Evolutionary conservation across 2,113 vertebrate genomes (phyloP).

Genomic region (Campylomormyrus numenius): DNA sequence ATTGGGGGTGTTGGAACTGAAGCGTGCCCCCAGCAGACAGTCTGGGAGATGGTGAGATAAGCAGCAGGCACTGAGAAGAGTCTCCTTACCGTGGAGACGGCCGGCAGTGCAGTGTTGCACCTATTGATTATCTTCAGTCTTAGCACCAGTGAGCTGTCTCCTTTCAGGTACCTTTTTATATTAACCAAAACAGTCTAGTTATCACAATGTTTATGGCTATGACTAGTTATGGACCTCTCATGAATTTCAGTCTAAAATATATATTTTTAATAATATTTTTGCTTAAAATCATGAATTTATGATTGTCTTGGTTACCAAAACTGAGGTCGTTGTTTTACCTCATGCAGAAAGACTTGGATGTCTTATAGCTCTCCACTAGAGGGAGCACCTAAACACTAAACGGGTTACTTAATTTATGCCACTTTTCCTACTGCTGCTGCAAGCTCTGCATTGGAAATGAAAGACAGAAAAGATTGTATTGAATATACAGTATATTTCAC

Average conservation of each 20-base stretch:
- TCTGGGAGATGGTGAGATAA: neutral
- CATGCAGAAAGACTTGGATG: neutral
- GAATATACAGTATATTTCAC: neutral
- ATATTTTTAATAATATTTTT: neutral
- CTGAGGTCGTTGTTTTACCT: neutral
- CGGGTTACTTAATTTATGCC: neutral
- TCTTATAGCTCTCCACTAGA: slow-evolving; percentile 4
- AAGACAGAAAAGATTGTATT: neutral
- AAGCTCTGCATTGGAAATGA: neutral
- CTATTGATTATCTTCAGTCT: neutral
- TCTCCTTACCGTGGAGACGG: neutral
- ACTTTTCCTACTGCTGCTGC: neutral
- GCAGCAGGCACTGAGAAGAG: neutral
- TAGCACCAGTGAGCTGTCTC: neutral
- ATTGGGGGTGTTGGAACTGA: slow-evolving; percentile 2
- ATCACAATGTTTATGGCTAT: neutral
- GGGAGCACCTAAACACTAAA: neutral
- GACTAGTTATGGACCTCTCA: neutral
- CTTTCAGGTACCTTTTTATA: neutral
- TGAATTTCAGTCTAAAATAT: neutral
- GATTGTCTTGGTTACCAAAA: neutral
- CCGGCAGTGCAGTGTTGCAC: neutral
- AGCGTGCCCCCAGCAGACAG: neutral
- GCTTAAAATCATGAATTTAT: neutral
- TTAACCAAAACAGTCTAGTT: neutral